These are phyloP conservation scores for Dicerorhinus sumatrensis DNA, from an alignment of 2,113 vertebrate species.

Conservation along the genomic window DNA sequence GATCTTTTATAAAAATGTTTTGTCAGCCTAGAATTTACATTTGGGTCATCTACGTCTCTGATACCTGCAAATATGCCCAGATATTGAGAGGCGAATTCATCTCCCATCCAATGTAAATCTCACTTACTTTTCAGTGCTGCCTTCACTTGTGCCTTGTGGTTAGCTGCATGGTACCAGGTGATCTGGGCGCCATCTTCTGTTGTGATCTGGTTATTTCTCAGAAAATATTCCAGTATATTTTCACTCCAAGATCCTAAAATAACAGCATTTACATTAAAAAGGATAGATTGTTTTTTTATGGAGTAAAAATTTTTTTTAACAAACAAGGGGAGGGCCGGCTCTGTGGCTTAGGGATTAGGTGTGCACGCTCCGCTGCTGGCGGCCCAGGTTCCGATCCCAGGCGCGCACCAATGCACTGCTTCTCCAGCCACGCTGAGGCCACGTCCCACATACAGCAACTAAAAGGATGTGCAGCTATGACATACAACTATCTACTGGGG, in stretches of 20 bases:
- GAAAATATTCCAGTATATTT: slow-evolving; percentile 89
- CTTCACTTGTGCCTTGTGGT: slow-evolving; percentile 86
- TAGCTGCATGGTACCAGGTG: slow-evolving; percentile 92
- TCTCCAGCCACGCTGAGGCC: too few relatives aligned
- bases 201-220: slow-evolving; percentile 78
- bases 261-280: slow-evolving; percentile 55
- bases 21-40: neutral
- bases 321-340: too few relatives aligned
- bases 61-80: neutral
- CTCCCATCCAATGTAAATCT: neutral
- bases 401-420: too few relatives aligned
- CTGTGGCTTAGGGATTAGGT: too few relatives aligned
- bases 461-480: too few relatives aligned
- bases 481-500: too few relatives aligned
- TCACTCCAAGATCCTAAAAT: slow-evolving; percentile 84
- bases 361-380: too few relatives aligned
- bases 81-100: neutral
- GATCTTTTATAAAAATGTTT: neutral
- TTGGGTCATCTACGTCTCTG: neutral
- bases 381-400: too few relatives aligned
- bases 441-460: too few relatives aligned
- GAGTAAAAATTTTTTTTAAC: neutral
- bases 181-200: slow-evolving; percentile 88
- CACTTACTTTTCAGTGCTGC: slow-evolving; percentile 89
- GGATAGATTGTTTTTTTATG: neutral